Evolutionary conservation across 2,113 vertebrate species (phyloP).

Genomic region (Barnardius zonarius): DNA sequence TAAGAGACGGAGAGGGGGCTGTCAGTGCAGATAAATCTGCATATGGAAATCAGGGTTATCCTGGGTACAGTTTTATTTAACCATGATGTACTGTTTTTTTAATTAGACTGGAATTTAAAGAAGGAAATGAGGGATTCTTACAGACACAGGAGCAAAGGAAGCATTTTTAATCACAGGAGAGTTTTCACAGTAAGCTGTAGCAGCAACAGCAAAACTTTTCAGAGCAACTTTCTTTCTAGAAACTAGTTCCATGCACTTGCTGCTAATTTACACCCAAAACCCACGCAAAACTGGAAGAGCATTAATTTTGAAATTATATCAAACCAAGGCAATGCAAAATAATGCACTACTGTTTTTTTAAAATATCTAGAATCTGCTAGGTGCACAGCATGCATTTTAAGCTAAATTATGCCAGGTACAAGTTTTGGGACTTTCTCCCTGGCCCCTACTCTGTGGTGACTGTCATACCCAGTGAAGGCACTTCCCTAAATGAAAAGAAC

Average conservation of each 20-base stretch:
- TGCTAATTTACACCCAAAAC: neutral
- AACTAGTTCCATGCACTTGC: neutral
- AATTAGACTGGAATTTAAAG: slow-evolving; percentile 78
- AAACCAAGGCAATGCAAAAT: neutral
- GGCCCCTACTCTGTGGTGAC: neutral
- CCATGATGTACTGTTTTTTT: slow-evolving; percentile 81
- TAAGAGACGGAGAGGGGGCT: slow-evolving; percentile 73
- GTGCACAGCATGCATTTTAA: neutral
- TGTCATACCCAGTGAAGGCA: rapidly evolving
- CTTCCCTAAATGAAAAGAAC: neutral
- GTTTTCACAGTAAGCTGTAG: slow-evolving; percentile 15
- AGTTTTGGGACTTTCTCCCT: neutral
- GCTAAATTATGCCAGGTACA: neutral
- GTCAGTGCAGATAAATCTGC: slow-evolving; percentile 92
- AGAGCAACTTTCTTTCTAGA: slow-evolving; percentile 44
- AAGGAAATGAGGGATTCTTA: slow-evolving; percentile 62
- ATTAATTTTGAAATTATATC: neutral
- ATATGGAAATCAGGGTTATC: slow-evolving; percentile 97
- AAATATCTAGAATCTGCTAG: neutral
- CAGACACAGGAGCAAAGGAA: slow-evolving; percentile 33
- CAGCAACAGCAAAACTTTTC: slow-evolving; percentile 59
- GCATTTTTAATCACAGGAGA: slow-evolving; percentile 15
- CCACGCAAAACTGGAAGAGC: neutral
- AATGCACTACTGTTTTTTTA: neutral
- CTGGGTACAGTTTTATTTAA: slow-evolving; percentile 87